Conservation (phyloP, 2,797 vertebrate species). For the Heterohyrax brucei region DNA sequence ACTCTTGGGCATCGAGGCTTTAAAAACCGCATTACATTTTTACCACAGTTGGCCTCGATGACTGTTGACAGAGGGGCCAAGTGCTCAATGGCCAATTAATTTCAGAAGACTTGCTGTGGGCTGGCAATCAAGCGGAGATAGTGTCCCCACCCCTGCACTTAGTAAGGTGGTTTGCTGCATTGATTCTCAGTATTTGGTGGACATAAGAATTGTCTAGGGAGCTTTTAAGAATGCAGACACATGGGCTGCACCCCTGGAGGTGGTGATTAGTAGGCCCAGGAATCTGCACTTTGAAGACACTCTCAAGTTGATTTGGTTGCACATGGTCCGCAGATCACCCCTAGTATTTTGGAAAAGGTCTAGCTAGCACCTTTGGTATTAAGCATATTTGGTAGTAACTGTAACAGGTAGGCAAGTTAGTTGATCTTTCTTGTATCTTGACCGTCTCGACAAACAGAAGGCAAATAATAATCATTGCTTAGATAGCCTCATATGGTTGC, state of each 20-base stretch:
- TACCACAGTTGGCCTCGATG: neutral
- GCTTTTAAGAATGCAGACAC: neutral
- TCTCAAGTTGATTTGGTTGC: slow-evolving; percentile 5
- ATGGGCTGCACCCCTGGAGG: neutral
- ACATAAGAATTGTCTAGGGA: slow-evolving; percentile 37
- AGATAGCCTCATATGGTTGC: neutral
- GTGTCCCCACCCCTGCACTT: neutral
- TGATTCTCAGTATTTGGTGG: slow-evolving; percentile 20
- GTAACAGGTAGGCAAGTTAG: neutral
- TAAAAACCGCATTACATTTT: slow-evolving; percentile 70
- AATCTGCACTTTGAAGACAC: slow-evolving; percentile 45
- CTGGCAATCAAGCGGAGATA: slow-evolving; percentile 59
- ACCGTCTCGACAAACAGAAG: neutral
- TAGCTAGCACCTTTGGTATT: neutral
- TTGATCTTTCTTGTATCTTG: neutral
- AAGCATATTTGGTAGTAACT: neutral
- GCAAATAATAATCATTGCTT: slow-evolving; percentile 46
- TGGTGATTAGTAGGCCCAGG: slow-evolving; percentile 1
- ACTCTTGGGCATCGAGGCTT: slow-evolving; percentile 52
- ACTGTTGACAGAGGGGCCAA: slow-evolving; percentile 57
- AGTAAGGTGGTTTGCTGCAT: slow-evolving; percentile 14
- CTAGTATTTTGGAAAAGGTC: slow-evolving; percentile 39
- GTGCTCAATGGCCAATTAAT: slow-evolving; percentile 36
- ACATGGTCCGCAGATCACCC: neutral
- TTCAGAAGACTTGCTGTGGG: slow-evolving; percentile 54